These are phyloP conservation scores for Sturmia bella DNA, from an alignment of 2,888 invertebrate species.

Conservation along the genomic window DNA sequence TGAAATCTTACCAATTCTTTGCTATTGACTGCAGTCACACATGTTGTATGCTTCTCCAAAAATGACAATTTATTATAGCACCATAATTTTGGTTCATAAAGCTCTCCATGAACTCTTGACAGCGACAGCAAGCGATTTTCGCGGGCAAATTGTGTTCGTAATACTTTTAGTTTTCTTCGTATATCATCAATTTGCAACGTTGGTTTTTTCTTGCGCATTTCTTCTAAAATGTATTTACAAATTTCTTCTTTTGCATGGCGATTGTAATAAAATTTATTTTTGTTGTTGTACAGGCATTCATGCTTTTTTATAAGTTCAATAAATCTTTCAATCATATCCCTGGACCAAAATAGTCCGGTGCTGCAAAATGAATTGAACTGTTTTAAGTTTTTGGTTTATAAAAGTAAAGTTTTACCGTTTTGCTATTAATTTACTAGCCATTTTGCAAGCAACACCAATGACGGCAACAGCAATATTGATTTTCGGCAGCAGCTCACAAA, in stretches of 20 bases:
- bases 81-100: conserved; percentile 32
- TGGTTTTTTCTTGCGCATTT: conserved; percentile 33
- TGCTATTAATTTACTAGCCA: conserved; percentile 18
- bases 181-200: conserved; percentile 25
- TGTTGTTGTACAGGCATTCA: conserved; percentile 34
- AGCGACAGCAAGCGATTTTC: conserved; percentile 26
- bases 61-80: conserved; percentile 33
- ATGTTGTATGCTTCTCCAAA: conserved; percentile 25
- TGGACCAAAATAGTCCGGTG: conserved; percentile 20
- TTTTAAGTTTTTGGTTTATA: background rate
- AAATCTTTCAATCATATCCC: conserved; percentile 35
- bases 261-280: conserved; percentile 34
- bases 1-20: conserved; percentile 7
- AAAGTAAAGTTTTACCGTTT: conserved; percentile 21
- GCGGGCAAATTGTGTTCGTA: conserved; percentile 35
- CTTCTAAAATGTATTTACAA: conserved; percentile 14
- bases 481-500: background rate
- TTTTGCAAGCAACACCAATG: conserved; percentile 1
- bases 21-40: conserved; percentile 5
- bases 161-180: conserved; percentile 13
- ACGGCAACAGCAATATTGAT: conserved; percentile 23
- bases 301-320: conserved; percentile 20
- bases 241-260: conserved; percentile 12
- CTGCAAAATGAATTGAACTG: background rate
- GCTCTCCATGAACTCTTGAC: conserved; percentile 4